These are phyloP conservation scores for Phacellophora camtschatica DNA, from an alignment of 30 jellyfish, hydroid and myxozoan species.

Conservation along the genomic window DNA sequence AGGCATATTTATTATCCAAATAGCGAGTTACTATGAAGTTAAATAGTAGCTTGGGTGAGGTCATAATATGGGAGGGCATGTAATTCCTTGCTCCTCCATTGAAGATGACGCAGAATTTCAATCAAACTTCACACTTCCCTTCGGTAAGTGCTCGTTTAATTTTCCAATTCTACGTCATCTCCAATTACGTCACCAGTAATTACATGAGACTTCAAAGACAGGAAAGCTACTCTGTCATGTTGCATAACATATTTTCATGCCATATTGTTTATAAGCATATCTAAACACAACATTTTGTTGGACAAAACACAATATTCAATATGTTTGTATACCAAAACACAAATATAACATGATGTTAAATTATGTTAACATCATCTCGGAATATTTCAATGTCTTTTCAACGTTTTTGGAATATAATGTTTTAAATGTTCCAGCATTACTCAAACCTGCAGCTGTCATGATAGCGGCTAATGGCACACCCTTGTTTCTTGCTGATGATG, in stretches of 20 bases:
- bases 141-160: slow-evolving; percentile 14
- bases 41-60: neutral
- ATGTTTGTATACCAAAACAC: neutral
- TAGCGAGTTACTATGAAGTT: neutral
- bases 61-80: slow-evolving; percentile 25
- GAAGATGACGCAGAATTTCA: slow-evolving; percentile 39
- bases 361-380: neutral
- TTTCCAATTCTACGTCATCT: slow-evolving; percentile 33
- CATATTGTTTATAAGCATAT: neutral
- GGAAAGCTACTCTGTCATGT: neutral
- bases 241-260: neutral
- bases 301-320: neutral
- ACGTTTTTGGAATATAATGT: neutral
- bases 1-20: neutral
- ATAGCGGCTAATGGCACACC: slow-evolving; percentile 15
- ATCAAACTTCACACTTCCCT: slow-evolving; percentile 37
- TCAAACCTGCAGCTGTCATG: slow-evolving; percentile 22
- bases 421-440: neutral
- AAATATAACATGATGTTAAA: neutral
- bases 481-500: slow-evolving; percentile 21
- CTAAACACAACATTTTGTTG: neutral
- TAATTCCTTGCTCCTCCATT: slow-evolving; percentile 47
- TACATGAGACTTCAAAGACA: slow-evolving; percentile 18
- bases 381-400: neutral
- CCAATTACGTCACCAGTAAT: slow-evolving; percentile 26